Conservation (phyloP, 2,888 invertebrate genomes). For the Cheilosia pagana region DNA sequence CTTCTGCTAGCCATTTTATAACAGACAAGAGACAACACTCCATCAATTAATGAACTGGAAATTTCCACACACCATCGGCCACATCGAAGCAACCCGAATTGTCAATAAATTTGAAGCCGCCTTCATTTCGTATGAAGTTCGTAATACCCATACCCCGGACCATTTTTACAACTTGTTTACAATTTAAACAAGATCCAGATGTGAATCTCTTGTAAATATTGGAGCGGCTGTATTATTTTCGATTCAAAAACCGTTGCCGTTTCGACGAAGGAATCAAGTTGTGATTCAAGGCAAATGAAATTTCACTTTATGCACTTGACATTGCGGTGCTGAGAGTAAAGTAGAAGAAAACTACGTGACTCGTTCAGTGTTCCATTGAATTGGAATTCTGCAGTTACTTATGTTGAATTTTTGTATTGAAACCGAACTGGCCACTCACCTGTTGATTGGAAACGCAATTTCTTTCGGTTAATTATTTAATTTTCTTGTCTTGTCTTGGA, state of each 20-base stretch:
- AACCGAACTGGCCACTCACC: slow-evolving; percentile 46
- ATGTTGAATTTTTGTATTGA: slow-evolving; percentile 1
- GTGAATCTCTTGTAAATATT: slow-evolving; percentile 22
- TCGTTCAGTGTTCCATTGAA: slow-evolving; percentile 25
- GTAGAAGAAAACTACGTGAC: slow-evolving; percentile 36
- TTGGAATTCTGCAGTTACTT: not conserved
- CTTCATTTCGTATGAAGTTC: not conserved
- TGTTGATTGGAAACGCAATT: slow-evolving; percentile 44
- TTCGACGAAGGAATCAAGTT: not conserved
- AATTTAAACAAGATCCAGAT: slow-evolving; percentile 3
- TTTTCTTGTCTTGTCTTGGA: slow-evolving; percentile 52
- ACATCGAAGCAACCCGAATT: too few relatives aligned
- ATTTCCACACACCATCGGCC: slow-evolving; percentile 21
- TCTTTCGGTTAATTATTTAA: slow-evolving; percentile 28
- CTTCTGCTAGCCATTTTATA: not conserved
- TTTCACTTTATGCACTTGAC: slow-evolving; percentile 70
- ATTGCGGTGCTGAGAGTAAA: slow-evolving; percentile 22
- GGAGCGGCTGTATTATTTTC: not conserved
- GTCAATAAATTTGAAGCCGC: not conserved
- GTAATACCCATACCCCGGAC: not conserved
- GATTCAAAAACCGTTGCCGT: slow-evolving; percentile 1
- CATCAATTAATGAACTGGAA: slow-evolving; percentile 30
- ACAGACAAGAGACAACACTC: not conserved
- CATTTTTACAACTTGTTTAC: slow-evolving; percentile 36
- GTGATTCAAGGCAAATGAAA: slow-evolving; percentile 17